These are phyloP conservation scores for Yponomeuta evonymella DNA, from an alignment of 2,888 invertebrate species.

Conservation along the genomic window DNA sequence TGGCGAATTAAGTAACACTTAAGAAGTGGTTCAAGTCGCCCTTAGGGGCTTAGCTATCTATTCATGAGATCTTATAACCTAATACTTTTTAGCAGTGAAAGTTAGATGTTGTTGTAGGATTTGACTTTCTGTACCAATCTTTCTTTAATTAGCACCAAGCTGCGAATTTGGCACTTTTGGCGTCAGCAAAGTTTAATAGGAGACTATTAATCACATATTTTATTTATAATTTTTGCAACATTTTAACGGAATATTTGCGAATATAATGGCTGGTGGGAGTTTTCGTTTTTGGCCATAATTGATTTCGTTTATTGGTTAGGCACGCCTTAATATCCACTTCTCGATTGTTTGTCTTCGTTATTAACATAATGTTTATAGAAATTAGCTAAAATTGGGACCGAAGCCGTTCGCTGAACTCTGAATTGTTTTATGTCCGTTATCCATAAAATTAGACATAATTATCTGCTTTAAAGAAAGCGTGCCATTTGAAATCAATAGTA, in stretches of 20 bases:
- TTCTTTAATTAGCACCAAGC: conserved; percentile 4
- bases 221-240: not conserved
- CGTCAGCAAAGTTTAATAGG: conserved; percentile 1
- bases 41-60: no score
- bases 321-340: not conserved
- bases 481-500: no score
- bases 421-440: no score
- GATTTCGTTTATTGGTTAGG: conserved; percentile 4
- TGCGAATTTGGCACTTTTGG: conserved; percentile 8
- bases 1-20: no score
- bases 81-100: no score
- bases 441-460: not conserved
- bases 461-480: no score
- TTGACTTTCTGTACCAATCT: not conserved
- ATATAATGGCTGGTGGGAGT: not conserved
- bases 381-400: no score
- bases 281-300: not conserved
- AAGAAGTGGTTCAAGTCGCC: no score
- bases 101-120: no score
- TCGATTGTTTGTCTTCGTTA: not conserved
- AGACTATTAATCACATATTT: not conserved
- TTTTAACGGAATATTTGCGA: conserved; percentile 6
- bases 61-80: no score
- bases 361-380: not conserved
- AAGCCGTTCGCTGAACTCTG: no score